Evolutionary conservation across 2,888 invertebrate species (phyloP).

Genomic region (Harpalus rufipes): DNA sequence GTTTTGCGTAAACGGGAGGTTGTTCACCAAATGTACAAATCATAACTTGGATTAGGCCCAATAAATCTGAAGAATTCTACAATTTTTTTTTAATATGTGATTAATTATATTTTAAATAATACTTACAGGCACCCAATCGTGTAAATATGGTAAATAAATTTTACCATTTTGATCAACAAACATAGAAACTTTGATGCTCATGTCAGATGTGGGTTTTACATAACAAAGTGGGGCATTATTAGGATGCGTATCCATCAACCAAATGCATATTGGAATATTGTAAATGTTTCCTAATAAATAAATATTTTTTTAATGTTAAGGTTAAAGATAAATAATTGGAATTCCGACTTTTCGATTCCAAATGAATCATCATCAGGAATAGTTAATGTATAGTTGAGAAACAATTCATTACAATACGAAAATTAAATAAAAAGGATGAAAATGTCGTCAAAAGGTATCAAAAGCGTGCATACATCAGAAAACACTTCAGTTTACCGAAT

Average conservation of each 20-base stretch:
- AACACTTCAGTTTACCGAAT: too few relatives aligned
- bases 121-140: conserved; percentile 92
- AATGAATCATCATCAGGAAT: too few relatives aligned
- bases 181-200: conserved; percentile 96
- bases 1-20: conserved; percentile 94
- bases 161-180: conserved; percentile 97
- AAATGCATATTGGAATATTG: conserved; percentile 97
- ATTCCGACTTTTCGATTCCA: too few relatives aligned
- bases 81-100: too few relatives aligned
- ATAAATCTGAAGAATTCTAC: conserved; percentile 89
- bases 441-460: too few relatives aligned
- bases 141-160: conserved; percentile 96
- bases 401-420: too few relatives aligned
- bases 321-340: too few relatives aligned
- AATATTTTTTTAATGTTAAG: not conserved
- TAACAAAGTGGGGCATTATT: conserved; percentile 96
- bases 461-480: too few relatives aligned
- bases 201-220: conserved; percentile 95
- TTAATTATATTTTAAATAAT: not conserved
- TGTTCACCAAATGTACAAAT: conserved; percentile 95
- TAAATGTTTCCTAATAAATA: conserved; percentile 84
- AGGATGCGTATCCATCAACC: conserved; percentile 98
- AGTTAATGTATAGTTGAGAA: too few relatives aligned
- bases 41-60: conserved; percentile 94
- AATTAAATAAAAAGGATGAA: too few relatives aligned